Conservation (phyloP, 2,113 vertebrate genomes). For the Indicator maculatus region DNA sequence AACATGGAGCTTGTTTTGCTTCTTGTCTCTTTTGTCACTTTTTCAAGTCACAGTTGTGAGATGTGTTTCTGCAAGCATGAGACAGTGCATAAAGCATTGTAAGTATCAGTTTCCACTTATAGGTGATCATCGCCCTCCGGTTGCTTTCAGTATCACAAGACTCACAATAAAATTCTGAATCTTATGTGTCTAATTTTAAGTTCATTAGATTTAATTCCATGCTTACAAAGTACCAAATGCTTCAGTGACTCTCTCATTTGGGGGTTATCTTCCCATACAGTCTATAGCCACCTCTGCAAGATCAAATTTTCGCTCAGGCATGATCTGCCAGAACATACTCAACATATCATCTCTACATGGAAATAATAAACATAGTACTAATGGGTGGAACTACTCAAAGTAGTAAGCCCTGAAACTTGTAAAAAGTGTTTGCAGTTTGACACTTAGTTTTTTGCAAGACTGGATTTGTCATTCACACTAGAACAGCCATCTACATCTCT, state of each 20-base stretch:
- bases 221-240: not conserved
- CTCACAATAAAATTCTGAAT: not conserved
- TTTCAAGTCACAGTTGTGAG: not conserved
- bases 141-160: not conserved
- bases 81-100: not conserved
- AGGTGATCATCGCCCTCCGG: not conserved
- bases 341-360: not conserved
- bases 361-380: not conserved
- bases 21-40: not conserved
- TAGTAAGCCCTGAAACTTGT: not conserved
- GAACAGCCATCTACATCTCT: not conserved
- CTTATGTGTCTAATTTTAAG: not conserved
- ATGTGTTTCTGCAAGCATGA: not conserved
- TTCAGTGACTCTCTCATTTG: not conserved
- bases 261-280: not conserved
- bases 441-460: not conserved
- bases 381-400: not conserved
- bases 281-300: not conserved
- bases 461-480: not conserved
- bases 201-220: not conserved
- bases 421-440: conserved; percentile 1
- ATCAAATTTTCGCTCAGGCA: not conserved
- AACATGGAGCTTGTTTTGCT: not conserved
- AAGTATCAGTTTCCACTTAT: not conserved
- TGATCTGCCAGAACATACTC: not conserved